Percentiles rank a stretch among this genome's conserved stretches.
Evolutionary conservation across 2,888 invertebrate genomes (phyloP).

Genomic region (Actias luna): DNA sequence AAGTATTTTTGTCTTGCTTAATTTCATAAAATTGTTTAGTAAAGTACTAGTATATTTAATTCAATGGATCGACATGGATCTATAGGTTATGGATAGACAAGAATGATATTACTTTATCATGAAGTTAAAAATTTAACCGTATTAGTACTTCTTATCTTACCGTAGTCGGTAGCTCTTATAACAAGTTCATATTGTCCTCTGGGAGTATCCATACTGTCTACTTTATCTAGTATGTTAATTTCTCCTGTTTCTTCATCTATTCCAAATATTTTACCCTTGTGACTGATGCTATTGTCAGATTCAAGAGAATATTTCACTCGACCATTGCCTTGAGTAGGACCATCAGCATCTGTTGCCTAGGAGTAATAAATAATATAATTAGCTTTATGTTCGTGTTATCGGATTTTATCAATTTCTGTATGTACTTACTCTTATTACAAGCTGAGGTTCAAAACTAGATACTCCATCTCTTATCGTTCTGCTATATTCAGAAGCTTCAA

Average conservation of each 20-base stretch:
- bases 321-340: conserved; percentile 87
- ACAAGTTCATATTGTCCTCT: conserved; percentile 87
- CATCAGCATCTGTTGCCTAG: conserved; percentile 89
- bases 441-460: conserved; percentile 88
- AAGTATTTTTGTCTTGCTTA: too few species aligned
- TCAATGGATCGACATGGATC: too few species aligned
- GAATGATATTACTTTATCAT: too few species aligned
- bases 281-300: conserved; percentile 85
- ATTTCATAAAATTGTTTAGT: too few species aligned
- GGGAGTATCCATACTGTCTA: conserved; percentile 87
- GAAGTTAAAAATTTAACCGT: neutral
- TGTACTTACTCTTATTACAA: conserved; percentile 84
- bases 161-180: conserved; percentile 87
- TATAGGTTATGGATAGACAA: too few species aligned
- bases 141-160: conserved; percentile 49
- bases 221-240: conserved; percentile 83
- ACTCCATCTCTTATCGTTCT: conserved; percentile 90
- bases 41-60: too few species aligned
- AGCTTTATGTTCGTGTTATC: neutral
- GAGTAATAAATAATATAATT: conserved; percentile 14
- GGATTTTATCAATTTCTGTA: neutral
- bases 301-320: conserved; percentile 84
- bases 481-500: conserved; percentile 86
- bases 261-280: conserved; percentile 83
- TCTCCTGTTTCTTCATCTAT: conserved; percentile 88